phyloP scores from a whole-genome alignment of 2,113 vertebrate genomes.

The Sardina pilchardus region DNA sequence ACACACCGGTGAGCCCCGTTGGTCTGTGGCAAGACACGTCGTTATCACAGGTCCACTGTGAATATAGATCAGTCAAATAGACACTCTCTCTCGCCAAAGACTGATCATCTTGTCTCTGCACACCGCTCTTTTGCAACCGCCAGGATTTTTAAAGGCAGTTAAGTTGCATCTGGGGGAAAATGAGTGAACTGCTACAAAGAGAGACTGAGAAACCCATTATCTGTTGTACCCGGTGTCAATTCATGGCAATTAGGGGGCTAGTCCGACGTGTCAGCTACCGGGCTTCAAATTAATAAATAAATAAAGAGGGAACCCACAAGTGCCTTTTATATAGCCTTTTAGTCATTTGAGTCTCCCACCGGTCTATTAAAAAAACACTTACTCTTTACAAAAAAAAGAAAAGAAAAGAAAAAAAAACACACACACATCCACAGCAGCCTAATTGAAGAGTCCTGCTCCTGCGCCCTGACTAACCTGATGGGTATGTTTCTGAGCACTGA shows the following conservation, averaged over 20 bases:
- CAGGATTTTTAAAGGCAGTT: constrained; percentile 80
- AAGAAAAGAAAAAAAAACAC: constrained; percentile 45
- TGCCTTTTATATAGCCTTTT: constrained; percentile 72
- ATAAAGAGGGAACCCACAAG: constrained; percentile 72
- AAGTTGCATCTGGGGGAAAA: constrained; percentile 75
- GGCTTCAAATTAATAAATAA: constrained; percentile 81
- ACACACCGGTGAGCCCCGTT: constrained; percentile 65
- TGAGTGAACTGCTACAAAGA: constrained; percentile 75
- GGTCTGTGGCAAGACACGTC: constrained; percentile 73
- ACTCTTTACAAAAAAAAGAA: constrained; percentile 58
- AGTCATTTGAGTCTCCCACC: constrained; percentile 74
- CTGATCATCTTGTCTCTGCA: constrained; percentile 77
- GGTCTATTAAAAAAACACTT: constrained; percentile 69
- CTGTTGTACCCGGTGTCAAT: constrained; percentile 77
- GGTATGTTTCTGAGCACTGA: neutral
- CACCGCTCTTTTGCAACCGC: constrained; percentile 76
- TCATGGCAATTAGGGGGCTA: constrained; percentile 75
- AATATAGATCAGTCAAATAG: constrained; percentile 81
- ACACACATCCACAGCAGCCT: constrained; percentile 54
- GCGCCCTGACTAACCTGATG: constrained; percentile 44
- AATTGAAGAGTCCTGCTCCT: constrained; percentile 48
- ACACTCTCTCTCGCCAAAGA: constrained; percentile 78
- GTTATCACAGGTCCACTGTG: constrained; percentile 75
- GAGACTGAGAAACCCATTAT: constrained; percentile 78
- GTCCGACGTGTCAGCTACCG: constrained; percentile 78